Conservation (phyloP, 64 coral and sea anemone genomes). For the Trachythela sp. region DNA sequence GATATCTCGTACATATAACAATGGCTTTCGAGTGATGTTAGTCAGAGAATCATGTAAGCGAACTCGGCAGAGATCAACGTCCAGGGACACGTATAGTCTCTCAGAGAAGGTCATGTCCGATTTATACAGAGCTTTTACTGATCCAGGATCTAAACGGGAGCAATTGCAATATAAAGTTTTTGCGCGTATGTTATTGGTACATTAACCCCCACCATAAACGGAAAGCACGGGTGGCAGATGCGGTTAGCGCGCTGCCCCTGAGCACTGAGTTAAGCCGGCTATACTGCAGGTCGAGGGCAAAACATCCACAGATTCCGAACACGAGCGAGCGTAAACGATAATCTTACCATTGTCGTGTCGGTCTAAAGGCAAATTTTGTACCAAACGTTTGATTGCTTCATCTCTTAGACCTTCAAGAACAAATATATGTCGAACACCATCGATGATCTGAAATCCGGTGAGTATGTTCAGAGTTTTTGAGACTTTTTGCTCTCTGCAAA, state of each 20-base stretch:
- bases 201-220: too few relatives aligned
- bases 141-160: background rate
- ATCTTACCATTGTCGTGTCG: slow-evolving; percentile 64
- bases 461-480: slow-evolving; percentile 76
- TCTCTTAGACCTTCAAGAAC: slow-evolving; percentile 86
- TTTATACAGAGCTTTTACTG: slow-evolving; percentile 82
- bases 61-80: slow-evolving; percentile 93
- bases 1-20: slow-evolving; percentile 90
- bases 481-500: slow-evolving; percentile 66
- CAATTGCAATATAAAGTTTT: too few relatives aligned
- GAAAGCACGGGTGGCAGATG: too few relatives aligned
- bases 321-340: background rate
- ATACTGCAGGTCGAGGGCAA: too few relatives aligned
- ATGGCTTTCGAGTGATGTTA: slow-evolving; percentile 78
- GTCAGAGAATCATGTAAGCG: slow-evolving; percentile 82
- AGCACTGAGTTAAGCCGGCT: too few relatives aligned
- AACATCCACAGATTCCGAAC: too few relatives aligned
- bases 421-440: slow-evolving; percentile 86
- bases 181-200: too few relatives aligned
- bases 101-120: slow-evolving; percentile 71
- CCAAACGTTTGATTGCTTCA: slow-evolving; percentile 59
- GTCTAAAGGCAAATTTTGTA: slow-evolving; percentile 51
- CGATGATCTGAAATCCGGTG: slow-evolving; percentile 89
- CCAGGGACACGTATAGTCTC: slow-evolving; percentile 65
- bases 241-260: too few relatives aligned